Conservation (phyloP, 2,888 invertebrate genomes). For the Pterostichus niger region DNA sequence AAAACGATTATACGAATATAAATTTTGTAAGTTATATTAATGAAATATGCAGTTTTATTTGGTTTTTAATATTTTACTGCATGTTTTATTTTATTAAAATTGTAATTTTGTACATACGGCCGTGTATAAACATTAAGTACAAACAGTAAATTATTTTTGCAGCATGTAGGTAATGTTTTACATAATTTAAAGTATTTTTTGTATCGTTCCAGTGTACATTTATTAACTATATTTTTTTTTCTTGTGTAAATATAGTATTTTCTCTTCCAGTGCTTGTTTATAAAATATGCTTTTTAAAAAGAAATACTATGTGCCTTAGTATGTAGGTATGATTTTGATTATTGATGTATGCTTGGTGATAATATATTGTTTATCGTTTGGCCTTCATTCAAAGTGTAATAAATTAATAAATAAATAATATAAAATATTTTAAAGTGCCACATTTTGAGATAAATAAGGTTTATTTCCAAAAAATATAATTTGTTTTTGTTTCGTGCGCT, state of each 20-base stretch:
- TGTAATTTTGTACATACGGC: slow-evolving; percentile 51
- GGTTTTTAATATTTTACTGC: not conserved
- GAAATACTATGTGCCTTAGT: slow-evolving; percentile 63
- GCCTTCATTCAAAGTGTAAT: slow-evolving; percentile 34
- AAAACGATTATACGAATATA: slow-evolving; percentile 2
- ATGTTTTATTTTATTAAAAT: not conserved
- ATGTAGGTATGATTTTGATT: slow-evolving; percentile 41
- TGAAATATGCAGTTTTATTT: slow-evolving; percentile 4
- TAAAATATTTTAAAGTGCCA: not conserved
- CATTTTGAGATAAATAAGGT: too few species aligned
- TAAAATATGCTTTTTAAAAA: slow-evolving; percentile 46
- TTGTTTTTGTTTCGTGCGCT: too few species aligned
- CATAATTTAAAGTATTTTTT: slow-evolving; percentile 43
- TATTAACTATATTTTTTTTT: slow-evolving; percentile 1
- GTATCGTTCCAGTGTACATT: slow-evolving; percentile 42
- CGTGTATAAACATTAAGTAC: slow-evolving; percentile 46
- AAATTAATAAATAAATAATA: slow-evolving; percentile 19
- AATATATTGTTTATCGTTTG: slow-evolving; percentile 48
- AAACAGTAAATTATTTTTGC: slow-evolving; percentile 50
- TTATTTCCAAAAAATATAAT: too few species aligned
- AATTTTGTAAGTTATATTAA: not conserved
- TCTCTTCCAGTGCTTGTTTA: slow-evolving; percentile 26
- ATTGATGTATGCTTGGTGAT: slow-evolving; percentile 60
- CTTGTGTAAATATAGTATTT: slow-evolving; percentile 27
- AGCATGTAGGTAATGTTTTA: slow-evolving; percentile 24